These are phyloP conservation scores for Pammene fasciana DNA, from an alignment of 2,888 invertebrate genomes.

Conservation along the genomic window DNA sequence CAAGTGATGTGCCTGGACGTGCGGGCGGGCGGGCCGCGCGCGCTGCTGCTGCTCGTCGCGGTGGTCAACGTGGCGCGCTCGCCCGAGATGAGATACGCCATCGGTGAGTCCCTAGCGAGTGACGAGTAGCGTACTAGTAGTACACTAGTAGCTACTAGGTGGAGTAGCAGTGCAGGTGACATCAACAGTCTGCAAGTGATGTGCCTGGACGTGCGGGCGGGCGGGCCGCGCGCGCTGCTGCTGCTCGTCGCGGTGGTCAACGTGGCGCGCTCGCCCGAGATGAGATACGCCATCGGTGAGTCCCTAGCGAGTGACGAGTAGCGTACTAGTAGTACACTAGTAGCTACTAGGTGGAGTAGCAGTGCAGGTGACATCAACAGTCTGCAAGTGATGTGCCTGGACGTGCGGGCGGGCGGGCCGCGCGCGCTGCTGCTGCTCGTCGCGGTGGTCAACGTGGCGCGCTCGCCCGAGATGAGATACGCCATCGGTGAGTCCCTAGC, in stretches of 20 bases:
- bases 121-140: too few species aligned
- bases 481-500: too few species aligned
- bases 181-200: too few species aligned
- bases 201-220: slow-evolving; percentile 89
- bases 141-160: slow-evolving; percentile 50
- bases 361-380: too few species aligned
- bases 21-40: slow-evolving; percentile 75
- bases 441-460: slow-evolving; percentile 86
- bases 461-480: slow-evolving; percentile 87
- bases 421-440: slow-evolving; percentile 88
- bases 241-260: slow-evolving; percentile 88
- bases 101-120: too few species aligned
- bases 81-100: slow-evolving; percentile 87
- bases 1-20: slow-evolving; percentile 92
- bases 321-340: too few species aligned
- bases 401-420: slow-evolving; percentile 83
- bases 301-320: too few species aligned
- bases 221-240: slow-evolving; percentile 83
- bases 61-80: slow-evolving; percentile 87
- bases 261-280: slow-evolving; percentile 85
- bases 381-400: too few species aligned
- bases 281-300: slow-evolving; percentile 90
- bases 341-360: slow-evolving; percentile 54
- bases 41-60: slow-evolving; percentile 88
- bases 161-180: too few species aligned